Evolutionary conservation across 2,888 invertebrate genomes (phyloP), one percentile per base, ranked within the genome.

Genomic region (Aquatica leii): DNA sequence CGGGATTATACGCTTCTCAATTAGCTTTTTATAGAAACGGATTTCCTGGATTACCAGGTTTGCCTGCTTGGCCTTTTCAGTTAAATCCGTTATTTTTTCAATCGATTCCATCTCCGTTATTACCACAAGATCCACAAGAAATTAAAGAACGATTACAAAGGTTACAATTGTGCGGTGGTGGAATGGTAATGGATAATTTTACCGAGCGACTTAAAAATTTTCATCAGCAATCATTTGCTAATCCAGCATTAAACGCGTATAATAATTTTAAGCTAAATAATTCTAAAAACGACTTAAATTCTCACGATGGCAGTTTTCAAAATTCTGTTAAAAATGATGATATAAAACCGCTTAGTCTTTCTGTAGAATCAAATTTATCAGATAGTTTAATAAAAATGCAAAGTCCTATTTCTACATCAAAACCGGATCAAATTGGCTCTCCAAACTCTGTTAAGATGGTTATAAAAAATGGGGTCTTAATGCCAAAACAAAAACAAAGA

Each of bases 401-500:
- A 18, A 81, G 84, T 60, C 85, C 86, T 2, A 80, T 83, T 5
- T 73, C 69, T 34, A 82, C 78, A 52, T 75, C 82, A 43, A 86
- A 86, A 79, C 82, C 84, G 72, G 86, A 81, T 24, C 76, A 84
- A 56, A 82, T 84, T 15, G 80, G 86, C 14, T 85, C 83, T 50
- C 86, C 86, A 0, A 89, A 88, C 73, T 88, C 90, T 0, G 90
- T 94, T 0, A 93, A 94, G 80, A 93, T 94, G 93, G 94, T 95
- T 0, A 92, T 94, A 57, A 94, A 94, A 79, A 94, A 95, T 74
- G 94, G 94, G 0, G 90, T 95, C 0, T 82, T 95, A 1, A 94
- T 95, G 90, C 94, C 94, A 0, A 95, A 95, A 74, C 95, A 95
- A 76, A 95, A 95, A 74, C 95, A 95, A 80, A 83, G 95, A 52